phyloP scores from a whole-genome alignment of 2,888 invertebrate species.

The Cheilosia urbana region DNA sequence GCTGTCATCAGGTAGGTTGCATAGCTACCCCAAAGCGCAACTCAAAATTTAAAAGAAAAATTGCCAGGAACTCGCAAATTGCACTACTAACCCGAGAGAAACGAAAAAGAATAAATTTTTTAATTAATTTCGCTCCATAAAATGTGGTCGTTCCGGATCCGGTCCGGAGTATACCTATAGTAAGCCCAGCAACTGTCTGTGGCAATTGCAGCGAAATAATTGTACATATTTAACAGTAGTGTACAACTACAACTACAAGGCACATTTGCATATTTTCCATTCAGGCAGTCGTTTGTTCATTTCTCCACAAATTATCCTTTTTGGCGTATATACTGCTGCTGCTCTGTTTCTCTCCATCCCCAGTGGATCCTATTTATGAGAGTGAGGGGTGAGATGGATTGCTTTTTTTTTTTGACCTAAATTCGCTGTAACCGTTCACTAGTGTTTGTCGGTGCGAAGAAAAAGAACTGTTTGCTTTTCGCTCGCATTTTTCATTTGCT shows the following conservation, averaged over 20 bases:
- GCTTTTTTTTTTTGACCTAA: slow-evolving; percentile 53
- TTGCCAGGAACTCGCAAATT: not conserved
- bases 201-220: slow-evolving; percentile 31
- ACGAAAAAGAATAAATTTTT: not conserved
- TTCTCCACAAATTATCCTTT: slow-evolving; percentile 40
- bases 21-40: too few species aligned
- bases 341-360: slow-evolving; percentile 21
- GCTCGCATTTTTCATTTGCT: slow-evolving; percentile 65
- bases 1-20: too few species aligned
- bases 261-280: slow-evolving; percentile 59
- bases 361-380: slow-evolving; percentile 16
- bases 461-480: slow-evolving; percentile 47
- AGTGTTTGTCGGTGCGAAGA: slow-evolving; percentile 36
- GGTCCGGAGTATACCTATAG: not conserved
- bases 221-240: slow-evolving; percentile 19
- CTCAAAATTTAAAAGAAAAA: not conserved
- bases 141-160: slow-evolving; percentile 28
- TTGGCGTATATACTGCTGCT: slow-evolving; percentile 23
- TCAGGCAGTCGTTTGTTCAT: slow-evolving; percentile 35
- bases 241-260: not conserved
- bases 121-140: slow-evolving; percentile 39
- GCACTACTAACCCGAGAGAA: not conserved
- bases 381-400: not conserved
- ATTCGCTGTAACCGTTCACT: slow-evolving; percentile 48
- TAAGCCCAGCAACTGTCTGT: slow-evolving; percentile 27